Base-by-base conservation (phyloP, 1,140 invertebrate species). In the Drosophila saltans region DNA sequence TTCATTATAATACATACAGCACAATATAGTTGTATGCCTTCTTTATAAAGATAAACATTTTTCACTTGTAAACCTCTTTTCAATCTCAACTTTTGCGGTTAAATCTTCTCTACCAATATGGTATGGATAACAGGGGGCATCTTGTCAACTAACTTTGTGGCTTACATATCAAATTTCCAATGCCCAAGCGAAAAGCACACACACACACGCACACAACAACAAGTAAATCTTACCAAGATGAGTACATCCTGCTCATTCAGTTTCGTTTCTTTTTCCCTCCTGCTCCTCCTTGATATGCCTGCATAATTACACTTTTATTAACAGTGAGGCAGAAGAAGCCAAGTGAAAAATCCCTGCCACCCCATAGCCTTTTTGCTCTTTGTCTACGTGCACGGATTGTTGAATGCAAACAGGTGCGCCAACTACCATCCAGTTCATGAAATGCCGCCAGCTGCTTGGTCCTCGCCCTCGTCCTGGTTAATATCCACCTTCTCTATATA, bases 221-320 rank as follows among this genome's bases (percentile, higher is more conserved):
- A 80, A 72, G 78, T 75, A 57, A 72, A 30, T 3, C 6, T 16
- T 7, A 5, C 30, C 33, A 62, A 62, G 61, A 52, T 36, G 39
- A 48, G 58, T 62, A 48, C 57, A 55, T 59, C 21, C 40, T 39
- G 8, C 26, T 26, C 56, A 67, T 21, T 28, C 60, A 40, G 33
- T 5, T 40, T 60, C 36, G 16, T 24, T 55, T 55, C 41, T 59
- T 68, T 68, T 41, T 73, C 6, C 33, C 6, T 36, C 30, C 21
- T 57, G 33, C 40, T 59, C 24, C 45, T 40, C 45, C 62, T 52
- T 26, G n/a, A 83, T 55, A 74, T 68, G 81, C 64, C 69, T 77
- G 83, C 80, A 88, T 80, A 89, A 88, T 83, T 88, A 89, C 84
- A 78, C 71, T 83, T 89, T 88, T 89, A 88, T 89, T 88, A 89